Percentiles rank a stretch among this genome's conserved stretches.
Evolutionary conservation across 2,113 vertebrate genomes (phyloP).

Genomic region (Centropus bengalensis): DNA sequence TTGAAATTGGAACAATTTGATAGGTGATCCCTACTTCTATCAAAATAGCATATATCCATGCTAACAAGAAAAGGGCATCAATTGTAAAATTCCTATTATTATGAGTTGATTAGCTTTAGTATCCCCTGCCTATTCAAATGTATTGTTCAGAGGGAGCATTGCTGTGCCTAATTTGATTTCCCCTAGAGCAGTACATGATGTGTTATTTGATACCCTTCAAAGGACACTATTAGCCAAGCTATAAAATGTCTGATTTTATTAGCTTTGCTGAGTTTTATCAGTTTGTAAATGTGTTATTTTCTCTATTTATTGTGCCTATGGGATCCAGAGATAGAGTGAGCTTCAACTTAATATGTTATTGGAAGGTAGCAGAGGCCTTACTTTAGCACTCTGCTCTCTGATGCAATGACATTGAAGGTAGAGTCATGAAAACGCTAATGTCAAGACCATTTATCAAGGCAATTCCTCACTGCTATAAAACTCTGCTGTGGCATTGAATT

Average conservation of each 20-base stretch:
- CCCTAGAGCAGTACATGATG: slow-evolving; percentile 77
- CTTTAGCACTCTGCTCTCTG: slow-evolving; percentile 72
- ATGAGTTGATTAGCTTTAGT: slow-evolving; percentile 52
- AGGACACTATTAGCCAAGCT: slow-evolving; percentile 81
- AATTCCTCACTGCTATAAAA: slow-evolving; percentile 75
- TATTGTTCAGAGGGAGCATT: slow-evolving; percentile 53
- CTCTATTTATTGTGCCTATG: slow-evolving; percentile 83
- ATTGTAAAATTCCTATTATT: slow-evolving; percentile 41
- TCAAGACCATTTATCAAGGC: slow-evolving; percentile 81
- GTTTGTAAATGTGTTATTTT: slow-evolving; percentile 86
- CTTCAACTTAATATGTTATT: slow-evolving; percentile 80
- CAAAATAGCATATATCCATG: background rate
- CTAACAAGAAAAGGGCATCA: slow-evolving; percentile 28
- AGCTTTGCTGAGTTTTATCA: slow-evolving; percentile 82
- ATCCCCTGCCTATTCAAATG: slow-evolving; percentile 66
- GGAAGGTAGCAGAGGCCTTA: slow-evolving; percentile 68
- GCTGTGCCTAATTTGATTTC: slow-evolving; percentile 77
- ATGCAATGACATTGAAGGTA: slow-evolving; percentile 78
- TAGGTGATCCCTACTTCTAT: background rate
- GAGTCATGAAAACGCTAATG: slow-evolving; percentile 77
- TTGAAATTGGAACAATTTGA: background rate
- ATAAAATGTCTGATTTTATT: slow-evolving; percentile 86
- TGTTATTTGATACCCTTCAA: slow-evolving; percentile 86
- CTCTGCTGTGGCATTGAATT: slow-evolving; percentile 72
- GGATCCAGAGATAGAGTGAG: slow-evolving; percentile 77